Percentiles rank a stretch among this genome's conserved stretches.
Conservation (phyloP, 2,888 invertebrate species). For the Tethea ocularis region DNA sequence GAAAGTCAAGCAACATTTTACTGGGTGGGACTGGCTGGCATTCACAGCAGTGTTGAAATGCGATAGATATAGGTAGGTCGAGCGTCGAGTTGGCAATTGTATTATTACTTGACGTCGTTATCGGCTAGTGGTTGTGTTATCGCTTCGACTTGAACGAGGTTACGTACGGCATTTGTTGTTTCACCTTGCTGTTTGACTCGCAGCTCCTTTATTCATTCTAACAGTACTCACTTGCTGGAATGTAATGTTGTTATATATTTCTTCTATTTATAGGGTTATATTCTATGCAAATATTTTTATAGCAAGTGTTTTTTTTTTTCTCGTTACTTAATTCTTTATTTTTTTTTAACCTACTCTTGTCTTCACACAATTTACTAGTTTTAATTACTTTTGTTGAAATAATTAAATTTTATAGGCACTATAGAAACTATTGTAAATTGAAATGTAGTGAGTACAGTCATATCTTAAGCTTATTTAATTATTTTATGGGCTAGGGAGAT, state of each 20-base stretch:
- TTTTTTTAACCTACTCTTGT: too few species aligned
- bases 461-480: too few species aligned
- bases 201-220: conserved; percentile 40
- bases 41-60: conserved; percentile 67
- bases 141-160: conserved; percentile 53
- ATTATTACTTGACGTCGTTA: conserved; percentile 71
- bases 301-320: too few species aligned
- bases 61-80: conserved; percentile 80
- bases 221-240: conserved; percentile 14
- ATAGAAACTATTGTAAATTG: too few species aligned
- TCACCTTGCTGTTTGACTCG: conserved; percentile 66
- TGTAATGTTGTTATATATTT: background rate
- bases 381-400: too few species aligned
- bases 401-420: too few species aligned
- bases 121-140: conserved; percentile 63
- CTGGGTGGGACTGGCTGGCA: conserved; percentile 68
- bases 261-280: background rate
- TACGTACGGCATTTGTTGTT: conserved; percentile 68
- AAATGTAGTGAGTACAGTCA: too few species aligned
- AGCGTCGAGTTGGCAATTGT: conserved; percentile 78
- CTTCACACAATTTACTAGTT: too few species aligned
- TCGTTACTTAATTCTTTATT: too few species aligned
- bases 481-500: too few species aligned
- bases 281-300: too few species aligned
- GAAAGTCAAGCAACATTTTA: conserved; percentile 61